phyloP scores from a whole-genome alignment of 2,888 invertebrate genomes.

The Erynnis tages region DNA sequence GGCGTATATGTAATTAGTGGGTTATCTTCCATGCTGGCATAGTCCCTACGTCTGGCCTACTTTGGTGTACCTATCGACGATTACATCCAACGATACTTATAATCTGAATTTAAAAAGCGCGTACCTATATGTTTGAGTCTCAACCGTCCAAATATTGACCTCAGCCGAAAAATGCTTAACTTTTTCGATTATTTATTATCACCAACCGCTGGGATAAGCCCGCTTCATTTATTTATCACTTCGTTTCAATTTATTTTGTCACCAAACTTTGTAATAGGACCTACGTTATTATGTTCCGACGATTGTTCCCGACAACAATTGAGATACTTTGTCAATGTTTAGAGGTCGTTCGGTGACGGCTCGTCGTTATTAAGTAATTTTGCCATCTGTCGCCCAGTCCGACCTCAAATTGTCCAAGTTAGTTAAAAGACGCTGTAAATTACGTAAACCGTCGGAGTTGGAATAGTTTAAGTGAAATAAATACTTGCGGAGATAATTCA shows the following conservation, averaged over 20 bases:
- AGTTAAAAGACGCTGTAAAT: constrained; percentile 26
- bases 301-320: constrained; percentile 23
- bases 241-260: constrained; percentile 18
- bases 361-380: constrained; percentile 24
- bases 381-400: constrained; percentile 9
- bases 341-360: constrained; percentile 19
- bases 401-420: constrained; percentile 26
- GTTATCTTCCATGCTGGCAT: no score
- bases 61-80: no score
- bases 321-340: constrained; percentile 27
- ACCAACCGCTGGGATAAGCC: no score
- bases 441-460: constrained; percentile 18
- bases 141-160: no score
- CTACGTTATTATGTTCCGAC: constrained; percentile 21
- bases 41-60: no score
- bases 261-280: constrained; percentile 17
- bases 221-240: no score
- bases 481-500: constrained; percentile 1
- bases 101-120: no score
- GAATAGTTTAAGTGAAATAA: constrained; percentile 20
- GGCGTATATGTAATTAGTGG: no score
- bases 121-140: no score
- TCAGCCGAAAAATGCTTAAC: no score
- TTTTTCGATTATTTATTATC: no score
- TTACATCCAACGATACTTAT: no score